These are phyloP conservation scores for Pyrrhosoma nymphula DNA, from an alignment of 2,888 invertebrate species.

Conservation along the genomic window DNA sequence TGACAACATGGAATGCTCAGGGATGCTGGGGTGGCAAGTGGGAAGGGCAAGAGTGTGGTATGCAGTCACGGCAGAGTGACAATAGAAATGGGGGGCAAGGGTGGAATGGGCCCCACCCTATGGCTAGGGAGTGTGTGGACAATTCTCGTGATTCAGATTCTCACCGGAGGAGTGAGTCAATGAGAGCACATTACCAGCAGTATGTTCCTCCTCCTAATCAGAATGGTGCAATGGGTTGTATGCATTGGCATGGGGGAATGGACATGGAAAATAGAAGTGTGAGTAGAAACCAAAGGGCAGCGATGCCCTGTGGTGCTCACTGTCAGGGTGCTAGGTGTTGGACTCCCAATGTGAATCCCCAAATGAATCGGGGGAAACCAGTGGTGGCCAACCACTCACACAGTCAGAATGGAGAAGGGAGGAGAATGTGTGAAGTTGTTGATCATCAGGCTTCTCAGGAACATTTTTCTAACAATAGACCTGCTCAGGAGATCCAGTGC, in stretches of 20 bases:
- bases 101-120: constrained; percentile 28
- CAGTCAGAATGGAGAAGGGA: constrained; percentile 34
- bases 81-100: constrained; percentile 26
- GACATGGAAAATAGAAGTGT: not conserved
- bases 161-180: constrained; percentile 6
- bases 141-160: constrained; percentile 42
- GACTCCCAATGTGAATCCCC: constrained; percentile 27
- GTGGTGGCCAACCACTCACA: constrained; percentile 26
- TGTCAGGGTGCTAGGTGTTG: constrained; percentile 57
- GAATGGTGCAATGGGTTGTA: constrained; percentile 13
- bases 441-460: constrained; percentile 13
- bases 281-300: constrained; percentile 15
- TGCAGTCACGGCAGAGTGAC: constrained; percentile 22
- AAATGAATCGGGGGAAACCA: constrained; percentile 19
- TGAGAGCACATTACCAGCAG: constrained; percentile 49
- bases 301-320: constrained; percentile 24
- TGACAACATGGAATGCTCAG: constrained; percentile 54
- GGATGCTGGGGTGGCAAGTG: constrained; percentile 53
- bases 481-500: constrained; percentile 82
- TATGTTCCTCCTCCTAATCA: constrained; percentile 4
- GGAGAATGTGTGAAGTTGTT: constrained; percentile 42
- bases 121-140: constrained; percentile 24
- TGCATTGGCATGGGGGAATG: constrained; percentile 37
- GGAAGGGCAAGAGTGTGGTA: constrained; percentile 58
- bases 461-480: constrained; percentile 43